Evolutionary conservation across 92 coral and sea anemone species (phyloP), one percentile per base, ranked within the genome.

Genomic region (Meandrina meandrites): DNA sequence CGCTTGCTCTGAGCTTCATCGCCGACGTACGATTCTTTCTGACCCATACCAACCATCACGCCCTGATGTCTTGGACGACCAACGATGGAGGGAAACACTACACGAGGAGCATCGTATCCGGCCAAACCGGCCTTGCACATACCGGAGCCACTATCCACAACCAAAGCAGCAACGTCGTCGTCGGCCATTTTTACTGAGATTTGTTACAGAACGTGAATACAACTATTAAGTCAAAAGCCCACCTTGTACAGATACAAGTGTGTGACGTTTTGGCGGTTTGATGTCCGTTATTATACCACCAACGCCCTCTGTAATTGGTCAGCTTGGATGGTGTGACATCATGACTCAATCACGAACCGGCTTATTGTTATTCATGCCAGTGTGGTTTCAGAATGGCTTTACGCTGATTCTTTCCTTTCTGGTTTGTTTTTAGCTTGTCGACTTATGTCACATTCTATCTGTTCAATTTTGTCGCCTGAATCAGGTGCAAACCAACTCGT

Each of bases 301-400:
- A 77, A 13, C 19, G 64, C 64, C 31, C 64, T 30, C 37, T 50
- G 62, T 77, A 9, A 77, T 77, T 77, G 81, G 81, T 36, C 50
- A 8, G 64, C n/a, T 30, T 10, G 7, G 40, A 21, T 17, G 35
- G 17, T 67, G 72, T 67, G 72, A 67, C 35, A 56, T 56, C 1
- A 56, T 56, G 62, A 56, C 24, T 16, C 5, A 56, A 56, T 13
- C 24, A 56, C 4, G 62, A 1, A 3, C 21, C 17, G 36, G 8
- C 53, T 8, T 75, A 37, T 7, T 8, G 40, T 21, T 42, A 75
- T 75, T 75, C 79, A 75, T 24, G n/a, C 21, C 12, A 22, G 45
- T 8, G 4, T 17, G n/a, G 79, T 40, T 37, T 22, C 45, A 6
- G 6, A 36, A 48, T 37, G 24, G 22, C 24, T 74, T 76, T 3